Evolutionary conservation across 1,140 invertebrate genomes (phyloP).

Genomic region (Lanistes nyassanus): DNA sequence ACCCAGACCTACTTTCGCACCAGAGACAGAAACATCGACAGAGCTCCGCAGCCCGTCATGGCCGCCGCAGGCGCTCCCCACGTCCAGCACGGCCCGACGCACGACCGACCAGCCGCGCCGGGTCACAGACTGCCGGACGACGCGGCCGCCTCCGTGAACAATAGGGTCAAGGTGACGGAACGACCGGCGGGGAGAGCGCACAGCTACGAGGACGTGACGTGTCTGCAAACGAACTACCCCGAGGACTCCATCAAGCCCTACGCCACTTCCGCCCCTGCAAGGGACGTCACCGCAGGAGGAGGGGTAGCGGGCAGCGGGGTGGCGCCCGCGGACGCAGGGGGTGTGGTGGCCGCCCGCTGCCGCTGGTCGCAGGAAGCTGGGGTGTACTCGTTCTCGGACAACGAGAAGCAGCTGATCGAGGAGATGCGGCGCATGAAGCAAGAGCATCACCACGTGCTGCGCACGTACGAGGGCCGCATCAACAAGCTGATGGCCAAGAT

Average conservation of each 20-base stretch:
- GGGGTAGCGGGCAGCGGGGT: too few species aligned
- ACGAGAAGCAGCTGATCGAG: constrained; percentile 65
- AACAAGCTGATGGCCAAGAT: constrained; percentile 64
- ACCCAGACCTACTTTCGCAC: constrained; percentile 39
- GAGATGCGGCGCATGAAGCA: constrained; percentile 63
- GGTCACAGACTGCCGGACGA: too few species aligned
- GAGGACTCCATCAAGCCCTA: constrained; percentile 7
- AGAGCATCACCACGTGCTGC: constrained; percentile 56
- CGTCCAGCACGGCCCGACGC: too few species aligned
- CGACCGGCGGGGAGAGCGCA: too few species aligned
- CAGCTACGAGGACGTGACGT: too few species aligned
- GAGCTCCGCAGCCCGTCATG: not conserved
- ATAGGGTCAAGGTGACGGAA: too few species aligned
- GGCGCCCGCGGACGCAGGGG: not conserved
- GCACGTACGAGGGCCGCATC: constrained; percentile 60
- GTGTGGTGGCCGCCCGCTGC: not conserved
- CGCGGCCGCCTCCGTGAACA: too few species aligned
- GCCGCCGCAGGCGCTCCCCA: not conserved
- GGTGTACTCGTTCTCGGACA: constrained; percentile 60
- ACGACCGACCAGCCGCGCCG: too few species aligned
- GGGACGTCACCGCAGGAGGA: not conserved
- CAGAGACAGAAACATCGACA: constrained; percentile 37
- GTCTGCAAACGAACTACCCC: too few species aligned
- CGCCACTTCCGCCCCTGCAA: not conserved
- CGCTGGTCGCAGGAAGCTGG: constrained; percentile 17